A percentile compares a stretch with the other conserved stretches of the same genome.
Evolutionary conservation across 2,113 vertebrate species (phyloP).

Genomic region (Ursus arctos): DNA sequence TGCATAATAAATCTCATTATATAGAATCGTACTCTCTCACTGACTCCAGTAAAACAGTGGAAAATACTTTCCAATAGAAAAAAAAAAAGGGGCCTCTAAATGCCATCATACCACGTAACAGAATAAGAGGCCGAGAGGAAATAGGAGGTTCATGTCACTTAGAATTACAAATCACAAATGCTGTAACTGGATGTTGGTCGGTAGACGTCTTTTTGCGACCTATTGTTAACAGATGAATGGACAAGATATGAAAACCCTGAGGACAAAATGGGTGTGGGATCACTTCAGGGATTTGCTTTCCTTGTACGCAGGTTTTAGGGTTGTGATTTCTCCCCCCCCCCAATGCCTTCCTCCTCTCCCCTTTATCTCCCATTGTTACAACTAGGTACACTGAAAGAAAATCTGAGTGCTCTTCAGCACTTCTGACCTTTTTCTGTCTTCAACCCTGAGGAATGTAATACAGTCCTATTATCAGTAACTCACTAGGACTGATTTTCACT

Average conservation of each 20-base stretch:
- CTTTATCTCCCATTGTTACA: neutral
- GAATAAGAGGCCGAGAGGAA: conserved; percentile 9
- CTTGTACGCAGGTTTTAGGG: neutral
- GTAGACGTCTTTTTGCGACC: neutral
- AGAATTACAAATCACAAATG: neutral
- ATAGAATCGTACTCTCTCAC: neutral
- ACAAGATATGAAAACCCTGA: neutral
- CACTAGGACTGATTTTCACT: neutral
- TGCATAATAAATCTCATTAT: neutral
- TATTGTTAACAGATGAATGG: neutral
- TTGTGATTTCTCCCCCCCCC: neutral
- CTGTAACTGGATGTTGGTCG: neutral
- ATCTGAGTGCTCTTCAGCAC: neutral
- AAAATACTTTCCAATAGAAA: neutral
- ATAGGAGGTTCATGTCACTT: neutral
- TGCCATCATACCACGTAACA: neutral
- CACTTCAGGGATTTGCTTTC: neutral
- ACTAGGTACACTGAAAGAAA: neutral
- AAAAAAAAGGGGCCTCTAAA: neutral
- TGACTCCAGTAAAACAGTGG: neutral
- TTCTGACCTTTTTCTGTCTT: neutral
- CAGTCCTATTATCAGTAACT: neutral
- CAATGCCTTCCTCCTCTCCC: neutral
- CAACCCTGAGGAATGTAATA: neutral
- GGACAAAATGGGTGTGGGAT: neutral